Base-by-base conservation (phyloP, 2,113 vertebrate genomes). In the Eretmochelys imbricata region DNA sequence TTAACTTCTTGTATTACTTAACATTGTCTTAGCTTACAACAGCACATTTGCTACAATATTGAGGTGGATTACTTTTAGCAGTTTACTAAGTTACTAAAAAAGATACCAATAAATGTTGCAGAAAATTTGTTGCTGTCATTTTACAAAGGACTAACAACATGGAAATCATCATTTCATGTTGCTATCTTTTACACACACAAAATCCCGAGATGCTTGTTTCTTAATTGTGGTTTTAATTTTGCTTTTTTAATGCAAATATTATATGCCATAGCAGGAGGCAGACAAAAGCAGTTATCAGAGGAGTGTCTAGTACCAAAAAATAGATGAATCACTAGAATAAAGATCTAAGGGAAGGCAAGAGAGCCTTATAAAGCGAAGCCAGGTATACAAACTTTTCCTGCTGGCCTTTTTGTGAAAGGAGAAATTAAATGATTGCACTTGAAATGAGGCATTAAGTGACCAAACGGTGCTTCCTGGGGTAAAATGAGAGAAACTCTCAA, bases 281-380 rank as follows among this genome's bases (percentile, higher is more conserved):
- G 57, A 20, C 1, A 76, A 93, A 93, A 85, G 7, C 5, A 85
- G 91, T 92, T 94, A 90, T 88, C 51, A 80, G 35, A 82, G 10
- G 24, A 92, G 2, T 53, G 42, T 81, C 82, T 93, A 8, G 85
- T 79, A 5, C 9, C 2, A 87, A 89, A 96, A 81, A 59, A 93
- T 81, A 90, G 76, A 91, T 85, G 76, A 95, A n/a, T 87, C 51
- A 46, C 10, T 51, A 90, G 35, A 84, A 78, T 46, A 83, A 94
- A 81, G 5, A 87, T 42, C 90, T 8, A 19, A 19, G 38, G 0
- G 0, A 80, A 85, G 17, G 19, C 65, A 79, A 93, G 87, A 22
- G 13, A 51, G 0, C 19, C 81, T 51, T 59, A 87, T 69, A 55
- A 94, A 90, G 50, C 76, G 16, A 69, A 10, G 2, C 2, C 1